Evolutionary conservation across 2,888 invertebrate species (phyloP).

Genomic region (Theretra japonica): DNA sequence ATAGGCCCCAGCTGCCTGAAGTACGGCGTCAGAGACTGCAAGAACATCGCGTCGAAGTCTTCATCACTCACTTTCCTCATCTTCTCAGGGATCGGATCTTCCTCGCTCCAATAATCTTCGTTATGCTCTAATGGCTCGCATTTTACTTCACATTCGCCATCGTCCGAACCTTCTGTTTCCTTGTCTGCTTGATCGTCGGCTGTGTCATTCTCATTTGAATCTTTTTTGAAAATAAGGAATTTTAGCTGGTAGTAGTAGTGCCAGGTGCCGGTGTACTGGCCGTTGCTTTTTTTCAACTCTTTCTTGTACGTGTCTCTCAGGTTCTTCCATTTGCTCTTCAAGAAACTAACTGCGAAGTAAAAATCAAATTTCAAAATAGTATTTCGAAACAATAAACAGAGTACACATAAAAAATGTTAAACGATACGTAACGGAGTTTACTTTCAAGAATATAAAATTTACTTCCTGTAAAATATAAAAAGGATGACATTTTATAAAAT

Average conservation of each 20-base stretch:
- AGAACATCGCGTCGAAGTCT: constrained; percentile 63
- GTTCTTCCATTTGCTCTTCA: constrained; percentile 60
- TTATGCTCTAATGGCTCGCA: constrained; percentile 38
- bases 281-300: constrained; percentile 48
- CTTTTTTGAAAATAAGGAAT: constrained; percentile 46
- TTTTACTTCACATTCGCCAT: constrained; percentile 27
- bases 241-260: constrained; percentile 51
- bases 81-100: constrained; percentile 46
- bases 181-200: constrained; percentile 31
- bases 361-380: not conserved
- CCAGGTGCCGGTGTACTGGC: constrained; percentile 58
- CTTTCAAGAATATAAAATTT: no score
- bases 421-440: no score
- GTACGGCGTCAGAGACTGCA: constrained; percentile 64
- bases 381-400: no score
- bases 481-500: no score
- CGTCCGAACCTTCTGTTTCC: constrained; percentile 34
- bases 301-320: constrained; percentile 58
- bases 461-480: no score
- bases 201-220: constrained; percentile 31
- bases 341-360: constrained; percentile 2
- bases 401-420: no score
- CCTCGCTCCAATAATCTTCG: constrained; percentile 27
- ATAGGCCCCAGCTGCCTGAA: constrained; percentile 58
- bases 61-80: constrained; percentile 42